Base-by-base conservation (phyloP, 2,797 vertebrate species). In the Amblyraja radiata region DNA sequence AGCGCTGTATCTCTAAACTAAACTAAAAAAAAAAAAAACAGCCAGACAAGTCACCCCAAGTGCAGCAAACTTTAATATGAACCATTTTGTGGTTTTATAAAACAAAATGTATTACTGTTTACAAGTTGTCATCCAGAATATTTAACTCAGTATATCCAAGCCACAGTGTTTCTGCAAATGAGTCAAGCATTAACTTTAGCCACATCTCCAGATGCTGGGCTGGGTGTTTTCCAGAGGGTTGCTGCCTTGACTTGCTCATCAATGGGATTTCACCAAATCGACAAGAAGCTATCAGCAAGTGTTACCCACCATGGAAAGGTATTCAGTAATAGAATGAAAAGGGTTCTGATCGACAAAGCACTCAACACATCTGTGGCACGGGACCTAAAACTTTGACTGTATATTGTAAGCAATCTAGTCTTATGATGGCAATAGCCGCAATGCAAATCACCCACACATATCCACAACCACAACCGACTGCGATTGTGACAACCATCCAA, bases 101-200 rank as follows among this genome's bases (percentile, higher is more conserved):
- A 65, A 16, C 25, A 86, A 63, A 63, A 63, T 84, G 23, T 1
- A 61, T 84, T 13, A 84, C 25, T n/a, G 28, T 63, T 83, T 86
- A 63, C 58, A 86, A 63, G 28, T 63, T 68, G 11, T 86, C 10
- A 6, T 14, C 83, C 83, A 86, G 61, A 86, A 63, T 11, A 13
- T 58, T 58, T 54, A 54, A 54, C 58, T 28, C 61, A 14, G 58
- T 58, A 63, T 28, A 63, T 86, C 83, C 83, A 86, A 86, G 83
- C 83, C 83, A 86, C 83, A 86, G n/a, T 86, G 83, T 63, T 86
- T 86, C 28, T n/a, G 83, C 54, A 86, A 86, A 14, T 63, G 83
- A 86, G n/a, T 4, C 58, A 86, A 58, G 25, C 58, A n/a, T n/a
- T 2, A 63, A 63, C 83, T 86, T n/a, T 86, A 86, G 58, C 58